A percentile compares a stretch with the other conserved stretches of the same genome.
Conservation (phyloP, 2,888 invertebrate genomes). For the Lochmaea crataegi region DNA sequence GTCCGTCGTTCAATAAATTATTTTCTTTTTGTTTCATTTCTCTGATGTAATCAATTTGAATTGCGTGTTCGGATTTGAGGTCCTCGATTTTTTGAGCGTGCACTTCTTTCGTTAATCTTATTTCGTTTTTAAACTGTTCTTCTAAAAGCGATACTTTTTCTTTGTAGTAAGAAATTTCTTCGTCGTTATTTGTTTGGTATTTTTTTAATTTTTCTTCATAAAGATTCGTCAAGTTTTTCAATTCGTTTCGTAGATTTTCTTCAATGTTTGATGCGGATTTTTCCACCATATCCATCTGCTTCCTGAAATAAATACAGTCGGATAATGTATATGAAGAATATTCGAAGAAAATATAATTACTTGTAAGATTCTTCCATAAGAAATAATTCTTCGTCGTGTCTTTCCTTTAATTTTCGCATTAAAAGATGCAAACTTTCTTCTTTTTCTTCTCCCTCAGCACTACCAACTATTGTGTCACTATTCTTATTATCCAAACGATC, state of each 20-base stretch:
- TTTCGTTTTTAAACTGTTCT: slow-evolving; percentile 57
- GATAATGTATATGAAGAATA: background rate
- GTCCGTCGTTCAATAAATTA: slow-evolving; percentile 67
- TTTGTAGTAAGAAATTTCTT: slow-evolving; percentile 57
- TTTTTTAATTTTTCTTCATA: slow-evolving; percentile 67
- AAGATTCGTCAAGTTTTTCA: slow-evolving; percentile 66
- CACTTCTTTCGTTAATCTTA: slow-evolving; percentile 68
- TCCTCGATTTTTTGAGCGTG: slow-evolving; percentile 67
- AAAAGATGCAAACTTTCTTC: slow-evolving; percentile 57
- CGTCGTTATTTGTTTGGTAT: slow-evolving; percentile 53
- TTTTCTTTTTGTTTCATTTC: slow-evolving; percentile 69
- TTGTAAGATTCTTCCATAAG: slow-evolving; percentile 74
- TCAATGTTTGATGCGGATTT: slow-evolving; percentile 70
- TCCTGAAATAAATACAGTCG: slow-evolving; percentile 61
- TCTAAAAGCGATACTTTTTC: slow-evolving; percentile 57
- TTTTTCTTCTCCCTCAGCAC: slow-evolving; percentile 55
- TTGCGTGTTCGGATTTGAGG: slow-evolving; percentile 67
- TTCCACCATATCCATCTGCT: slow-evolving; percentile 71
- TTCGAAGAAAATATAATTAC: slow-evolving; percentile 58
- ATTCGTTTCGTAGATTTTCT: slow-evolving; percentile 71
- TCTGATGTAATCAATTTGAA: slow-evolving; percentile 71
- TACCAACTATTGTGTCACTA: slow-evolving; percentile 60
- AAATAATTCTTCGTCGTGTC: slow-evolving; percentile 73
- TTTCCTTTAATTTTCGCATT: slow-evolving; percentile 67
- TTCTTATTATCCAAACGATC: slow-evolving; percentile 54